Evolutionary conservation across 2,797 vertebrate genomes (phyloP), one percentile per base, ranked within the genome.

Genomic region (Rhabdomys pumilio): DNA sequence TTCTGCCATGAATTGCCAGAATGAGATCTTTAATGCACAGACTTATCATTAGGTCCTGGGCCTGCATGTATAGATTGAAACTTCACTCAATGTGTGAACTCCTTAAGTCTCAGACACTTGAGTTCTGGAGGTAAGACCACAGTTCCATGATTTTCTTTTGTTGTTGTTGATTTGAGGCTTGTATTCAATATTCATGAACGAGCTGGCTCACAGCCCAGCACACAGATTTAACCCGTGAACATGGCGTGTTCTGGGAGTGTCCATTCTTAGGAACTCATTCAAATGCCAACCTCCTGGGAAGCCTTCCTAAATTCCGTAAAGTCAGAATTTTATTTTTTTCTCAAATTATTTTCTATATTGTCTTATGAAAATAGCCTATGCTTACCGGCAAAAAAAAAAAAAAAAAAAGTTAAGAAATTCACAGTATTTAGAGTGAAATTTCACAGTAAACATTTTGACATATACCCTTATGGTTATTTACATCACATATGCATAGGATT

Each of bases 331-430:
- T 90, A 7, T 63, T 50, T 69, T 69, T 17, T 75, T 24, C 6
- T 7, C 29, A 69, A 79, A 79, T 17, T 8, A 53, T 34, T 86
- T 81, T 13, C 41, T 76, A 10, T 34, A 38, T 38, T 90, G 47
- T 79, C 24, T 93, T 94, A 72, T 89, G 41, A 94, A 95, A 91
- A 84, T 87, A 83, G 59, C 5, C 11, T 59, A 59, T 1, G 34
- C n/a, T 69, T 34, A 82, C 2, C 90, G 41, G 50, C 83, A 95
- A 96, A 81, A 96, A 96, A 59, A 59, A 29, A 55, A 55, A 38
- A 38, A 38, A 38, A 59, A 59, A 59, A 19, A n/a, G 11, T 85
- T 73, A 83, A 72, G 34, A 2, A 94, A 89, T 69, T 91, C 44
- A 85, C 1, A 88, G 41, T 55, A 57, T 89, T 34, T 55, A 80